phyloP scores from a whole-genome alignment of 2,888 invertebrate species.

The Mesorhabditis spiculigera region DNA sequence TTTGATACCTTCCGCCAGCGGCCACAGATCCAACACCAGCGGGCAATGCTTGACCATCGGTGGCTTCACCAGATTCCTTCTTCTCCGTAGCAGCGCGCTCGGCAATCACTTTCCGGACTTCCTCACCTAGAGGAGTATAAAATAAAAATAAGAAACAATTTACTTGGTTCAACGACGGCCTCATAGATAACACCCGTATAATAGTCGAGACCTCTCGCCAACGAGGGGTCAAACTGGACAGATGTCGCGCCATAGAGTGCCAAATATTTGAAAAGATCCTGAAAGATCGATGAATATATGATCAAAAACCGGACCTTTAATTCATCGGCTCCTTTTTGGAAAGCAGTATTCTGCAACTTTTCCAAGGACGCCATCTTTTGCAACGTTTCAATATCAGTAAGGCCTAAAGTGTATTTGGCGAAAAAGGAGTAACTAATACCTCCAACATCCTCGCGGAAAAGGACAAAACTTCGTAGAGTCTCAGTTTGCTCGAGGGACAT shows the following conservation, averaged over 20 bases:
- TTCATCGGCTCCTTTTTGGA: conserved; percentile 58
- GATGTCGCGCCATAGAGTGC: conserved; percentile 73
- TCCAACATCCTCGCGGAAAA: conserved; percentile 61
- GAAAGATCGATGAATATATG: conserved; percentile 64
- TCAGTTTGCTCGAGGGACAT: conserved; percentile 77
- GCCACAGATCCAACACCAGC: conserved; percentile 68
- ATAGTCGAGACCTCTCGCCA: conserved; percentile 96
- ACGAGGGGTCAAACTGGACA: conserved; percentile 84
- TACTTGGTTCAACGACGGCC: conserved; percentile 77
- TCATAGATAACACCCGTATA: conserved; percentile 99
- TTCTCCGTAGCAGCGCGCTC: conserved; percentile 18
- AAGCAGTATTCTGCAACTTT: conserved; percentile 53
- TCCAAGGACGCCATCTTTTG: conserved; percentile 32
- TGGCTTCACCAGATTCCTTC: conserved; percentile 31
- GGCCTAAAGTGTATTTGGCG: conserved; percentile 36
- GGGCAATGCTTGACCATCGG: conserved; percentile 14
- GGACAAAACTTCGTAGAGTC: conserved; percentile 78
- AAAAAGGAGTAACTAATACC: background rate
- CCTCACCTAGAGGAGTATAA: background rate
- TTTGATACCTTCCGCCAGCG: conserved; percentile 49
- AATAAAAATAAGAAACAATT: conserved; percentile 6
- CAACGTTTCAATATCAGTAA: conserved; percentile 35
- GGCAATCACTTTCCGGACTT: conserved; percentile 1
- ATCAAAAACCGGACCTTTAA: conserved; percentile 38
- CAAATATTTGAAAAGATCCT: conserved; percentile 78